Conservation (phyloP, 2,888 invertebrate genomes). For the Drosophila villosipedis region DNA sequence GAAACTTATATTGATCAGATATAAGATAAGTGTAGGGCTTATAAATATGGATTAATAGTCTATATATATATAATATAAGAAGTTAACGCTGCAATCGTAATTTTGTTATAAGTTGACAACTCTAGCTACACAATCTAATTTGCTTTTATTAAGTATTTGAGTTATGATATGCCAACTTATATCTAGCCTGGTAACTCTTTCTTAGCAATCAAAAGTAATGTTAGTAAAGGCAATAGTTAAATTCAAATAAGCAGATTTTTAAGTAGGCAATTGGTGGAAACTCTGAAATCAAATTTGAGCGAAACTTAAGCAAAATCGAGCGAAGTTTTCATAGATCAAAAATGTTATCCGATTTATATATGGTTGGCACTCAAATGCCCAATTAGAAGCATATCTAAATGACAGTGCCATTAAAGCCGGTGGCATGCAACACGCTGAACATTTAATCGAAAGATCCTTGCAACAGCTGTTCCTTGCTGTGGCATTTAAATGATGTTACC, state of each 20-base stretch:
- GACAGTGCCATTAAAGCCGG: background rate
- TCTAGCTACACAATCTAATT: background rate
- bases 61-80: background rate
- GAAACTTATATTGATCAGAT: background rate
- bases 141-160: background rate
- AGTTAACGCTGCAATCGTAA: background rate
- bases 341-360: background rate
- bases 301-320: background rate
- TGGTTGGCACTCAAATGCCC: background rate
- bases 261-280: background rate
- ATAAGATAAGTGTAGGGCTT: background rate
- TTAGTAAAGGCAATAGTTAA: background rate
- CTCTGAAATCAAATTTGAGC: background rate
- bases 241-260: background rate
- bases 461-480: background rate
- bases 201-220: background rate
- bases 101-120: background rate
- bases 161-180: background rate
- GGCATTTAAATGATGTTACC: background rate
- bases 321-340: background rate
- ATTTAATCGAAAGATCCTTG: constrained; percentile 12
- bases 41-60: background rate
- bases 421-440: background rate
- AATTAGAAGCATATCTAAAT: constrained; percentile 10
- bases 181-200: background rate